Conservation (phyloP, 2,888 invertebrate species). For the Patella caerulea region DNA sequence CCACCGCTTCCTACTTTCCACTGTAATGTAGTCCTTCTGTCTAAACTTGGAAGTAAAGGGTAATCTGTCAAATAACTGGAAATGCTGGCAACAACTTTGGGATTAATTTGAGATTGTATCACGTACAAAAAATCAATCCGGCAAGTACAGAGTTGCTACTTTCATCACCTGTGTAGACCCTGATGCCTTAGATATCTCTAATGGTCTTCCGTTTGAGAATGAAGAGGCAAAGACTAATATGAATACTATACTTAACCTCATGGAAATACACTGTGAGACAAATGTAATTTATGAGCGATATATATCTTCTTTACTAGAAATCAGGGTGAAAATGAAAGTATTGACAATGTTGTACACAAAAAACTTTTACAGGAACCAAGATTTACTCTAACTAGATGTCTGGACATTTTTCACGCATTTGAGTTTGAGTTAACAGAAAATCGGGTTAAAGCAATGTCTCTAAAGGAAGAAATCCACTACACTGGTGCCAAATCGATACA, state of each 20-base stretch:
- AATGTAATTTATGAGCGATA: neutral
- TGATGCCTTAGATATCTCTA: slow-evolving; percentile 25
- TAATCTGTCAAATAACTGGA: slow-evolving; percentile 26
- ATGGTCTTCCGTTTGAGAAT: slow-evolving; percentile 22
- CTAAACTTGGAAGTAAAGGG: slow-evolving; percentile 18
- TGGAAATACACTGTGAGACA: neutral
- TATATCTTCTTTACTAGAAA: neutral
- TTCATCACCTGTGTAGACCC: slow-evolving; percentile 26
- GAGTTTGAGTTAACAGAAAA: too few relatives aligned
- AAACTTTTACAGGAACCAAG: too few relatives aligned
- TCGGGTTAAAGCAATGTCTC: too few relatives aligned
- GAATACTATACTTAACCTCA: slow-evolving; percentile 7
- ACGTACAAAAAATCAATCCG: slow-evolving; percentile 11
- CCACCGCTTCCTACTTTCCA: neutral
- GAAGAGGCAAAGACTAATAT: slow-evolving; percentile 12
- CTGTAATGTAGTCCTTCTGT: slow-evolving; percentile 24
- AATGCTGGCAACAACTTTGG: slow-evolving; percentile 24
- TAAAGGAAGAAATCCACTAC: too few relatives aligned
- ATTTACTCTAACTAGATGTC: too few relatives aligned
- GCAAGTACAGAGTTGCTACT: slow-evolving; percentile 21
- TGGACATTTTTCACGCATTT: too few relatives aligned
- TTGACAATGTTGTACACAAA: neutral
- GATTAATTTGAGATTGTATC: slow-evolving; percentile 26
- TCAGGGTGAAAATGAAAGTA: neutral
- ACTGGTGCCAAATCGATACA: too few relatives aligned